phyloP scores from a whole-genome alignment of 2,113 vertebrate genomes.

The Menura novaehollandiae region DNA sequence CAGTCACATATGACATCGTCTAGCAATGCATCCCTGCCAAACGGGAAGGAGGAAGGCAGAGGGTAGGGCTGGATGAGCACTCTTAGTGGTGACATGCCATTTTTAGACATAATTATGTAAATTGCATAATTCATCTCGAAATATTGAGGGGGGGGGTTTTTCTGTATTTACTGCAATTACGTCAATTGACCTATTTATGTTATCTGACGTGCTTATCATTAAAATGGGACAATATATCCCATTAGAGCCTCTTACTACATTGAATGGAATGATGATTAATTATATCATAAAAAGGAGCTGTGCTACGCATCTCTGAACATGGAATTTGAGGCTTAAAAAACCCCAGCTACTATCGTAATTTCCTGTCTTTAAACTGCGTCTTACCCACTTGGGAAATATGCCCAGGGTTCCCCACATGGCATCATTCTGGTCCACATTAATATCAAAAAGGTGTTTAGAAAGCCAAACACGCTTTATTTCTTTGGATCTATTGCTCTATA shows the following conservation, averaged over 20 bases:
- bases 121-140: constrained; percentile 65
- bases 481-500: not conserved
- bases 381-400: not conserved
- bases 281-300: constrained; percentile 69
- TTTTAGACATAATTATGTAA: constrained; percentile 73
- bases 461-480: not conserved
- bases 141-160: constrained; percentile 43
- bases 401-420: not conserved
- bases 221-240: constrained; percentile 73
- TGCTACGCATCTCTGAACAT: constrained; percentile 61
- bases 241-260: constrained; percentile 70
- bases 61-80: constrained; percentile 11
- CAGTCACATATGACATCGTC: not conserved
- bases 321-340: constrained; percentile 56
- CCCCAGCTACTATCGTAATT: not conserved
- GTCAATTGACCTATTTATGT: constrained; percentile 78
- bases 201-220: constrained; percentile 70
- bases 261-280: constrained; percentile 64
- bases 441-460: not conserved
- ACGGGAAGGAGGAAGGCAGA: not conserved
- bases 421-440: not conserved
- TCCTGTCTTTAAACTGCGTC: not conserved
- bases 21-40: not conserved
- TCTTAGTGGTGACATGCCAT: constrained; percentile 54
- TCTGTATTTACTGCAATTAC: constrained; percentile 73